phyloP scores from a whole-genome alignment of 2,888 invertebrate genomes.

The Cryptocephalus primarius region DNA sequence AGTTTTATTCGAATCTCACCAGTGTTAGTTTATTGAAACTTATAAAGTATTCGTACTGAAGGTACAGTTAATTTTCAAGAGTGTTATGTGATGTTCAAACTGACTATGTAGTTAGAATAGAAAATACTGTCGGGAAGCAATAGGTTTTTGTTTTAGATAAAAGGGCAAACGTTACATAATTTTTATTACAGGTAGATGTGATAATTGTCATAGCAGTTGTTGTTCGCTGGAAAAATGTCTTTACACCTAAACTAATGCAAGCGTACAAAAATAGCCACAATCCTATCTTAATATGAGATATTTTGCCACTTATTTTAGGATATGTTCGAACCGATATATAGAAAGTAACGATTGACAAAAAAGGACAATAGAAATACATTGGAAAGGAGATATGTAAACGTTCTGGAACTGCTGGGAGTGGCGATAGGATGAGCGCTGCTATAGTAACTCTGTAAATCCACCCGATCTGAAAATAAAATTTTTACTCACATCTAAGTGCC shows the following conservation, averaged over 20 bases:
- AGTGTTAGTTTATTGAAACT: too few species aligned
- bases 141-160: too few species aligned
- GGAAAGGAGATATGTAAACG: background rate
- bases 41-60: too few species aligned
- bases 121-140: too few species aligned
- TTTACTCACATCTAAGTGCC: background rate
- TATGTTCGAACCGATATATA: constrained; percentile 7
- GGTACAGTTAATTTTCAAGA: too few species aligned
- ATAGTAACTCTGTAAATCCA: constrained; percentile 23
- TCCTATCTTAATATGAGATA: constrained; percentile 10
- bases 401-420: constrained; percentile 4
- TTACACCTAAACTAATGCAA: constrained; percentile 13
- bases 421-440: constrained; percentile 17
- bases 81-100: too few species aligned
- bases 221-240: background rate
- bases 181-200: background rate
- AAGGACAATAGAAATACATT: background rate
- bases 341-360: constrained; percentile 1
- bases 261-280: constrained; percentile 27
- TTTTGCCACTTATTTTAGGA: constrained; percentile 3
- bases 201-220: background rate
- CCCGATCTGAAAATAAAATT: constrained; percentile 19
- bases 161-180: too few species aligned
- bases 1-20: too few species aligned
- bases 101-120: too few species aligned